Evolutionary conservation across 2,888 invertebrate genomes (phyloP).

Genomic region (Hydriomena furcata): DNA sequence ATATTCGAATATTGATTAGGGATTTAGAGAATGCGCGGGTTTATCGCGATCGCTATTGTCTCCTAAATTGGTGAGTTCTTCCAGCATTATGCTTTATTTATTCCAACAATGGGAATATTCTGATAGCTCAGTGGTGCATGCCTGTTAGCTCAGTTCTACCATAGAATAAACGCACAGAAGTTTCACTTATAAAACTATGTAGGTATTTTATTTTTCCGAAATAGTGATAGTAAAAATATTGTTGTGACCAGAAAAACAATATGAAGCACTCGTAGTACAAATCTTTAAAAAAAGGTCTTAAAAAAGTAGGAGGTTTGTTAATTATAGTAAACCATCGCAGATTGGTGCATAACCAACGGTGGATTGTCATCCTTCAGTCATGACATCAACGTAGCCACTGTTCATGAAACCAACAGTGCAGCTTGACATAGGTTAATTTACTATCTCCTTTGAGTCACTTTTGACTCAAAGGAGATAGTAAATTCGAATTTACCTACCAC

Average conservation of each 20-base stretch:
- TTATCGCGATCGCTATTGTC: slow-evolving; percentile 58
- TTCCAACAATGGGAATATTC: slow-evolving; percentile 59
- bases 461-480: slow-evolving; percentile 45
- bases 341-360: slow-evolving; percentile 2
- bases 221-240: too few species aligned
- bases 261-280: too few species aligned
- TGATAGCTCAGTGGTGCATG: slow-evolving; percentile 50
- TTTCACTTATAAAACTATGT: too few species aligned
- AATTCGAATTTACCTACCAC: slow-evolving; percentile 56
- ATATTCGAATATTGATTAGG: slow-evolving; percentile 53
- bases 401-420: slow-evolving; percentile 19
- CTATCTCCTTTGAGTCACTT: too few species aligned
- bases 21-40: slow-evolving; percentile 48
- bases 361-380: slow-evolving; percentile 3
- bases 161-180: neutral
- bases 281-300: too few species aligned
- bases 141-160: slow-evolving; percentile 11
- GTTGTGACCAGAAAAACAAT: too few species aligned
- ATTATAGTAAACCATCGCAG: neutral
- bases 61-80: slow-evolving; percentile 53
- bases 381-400: slow-evolving; percentile 12
- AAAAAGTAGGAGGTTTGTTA: too few species aligned
- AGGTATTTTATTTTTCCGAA: too few species aligned
- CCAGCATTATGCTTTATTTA: slow-evolving; percentile 22
- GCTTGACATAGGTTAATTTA: slow-evolving; percentile 33